Base-by-base conservation (phyloP, 1,140 invertebrate species). In the Drosophila obscura region DNA sequence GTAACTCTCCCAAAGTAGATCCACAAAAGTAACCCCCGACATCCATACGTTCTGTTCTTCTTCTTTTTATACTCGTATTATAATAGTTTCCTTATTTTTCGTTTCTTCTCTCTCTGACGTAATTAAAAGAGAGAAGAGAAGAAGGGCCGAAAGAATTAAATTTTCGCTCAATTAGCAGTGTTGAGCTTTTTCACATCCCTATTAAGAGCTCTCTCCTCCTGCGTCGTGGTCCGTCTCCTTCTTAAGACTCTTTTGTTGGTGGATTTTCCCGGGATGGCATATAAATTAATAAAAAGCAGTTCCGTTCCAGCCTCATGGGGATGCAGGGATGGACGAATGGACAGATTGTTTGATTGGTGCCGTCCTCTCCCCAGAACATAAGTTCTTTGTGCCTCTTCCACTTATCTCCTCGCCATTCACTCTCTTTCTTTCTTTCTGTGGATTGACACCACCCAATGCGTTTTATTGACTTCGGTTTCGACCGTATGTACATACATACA, bases 141-240 rank as follows among this genome's bases (percentile, higher is more conserved):
- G 28, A 65, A 67, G 39, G 31, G 53, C 50, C 24, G 41, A 60
- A 8, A 57, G 65, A 73, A 61, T 81, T 81, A 81, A 82, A 77
- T 67, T 59, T 50, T 68, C 80, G 80, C 80, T 83, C 81, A 85
- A 85, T 85, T 85, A 85, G 81, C 82, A 87, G 44, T 78, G 69
- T 82, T 61, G 59, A 63, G 78, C 74, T 87, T 78, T 81, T 85
- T 85, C 82, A 85, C 82, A 85, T 85, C 82, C 82, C 87, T 85
- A 85, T 85, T 87, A 85, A 85, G 80, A 71, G 62, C 15, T 19
- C 19, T 19, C 19, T 44, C 44, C 24, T 55, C 15, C 13, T 48
- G 16, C 44, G 16, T 63, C 43, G 35, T 26, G 1, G 31, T 45
- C 50, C 2, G 43, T 50, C 50, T 52, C 53, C 24, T 69, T 72